phyloP scores from a whole-genome alignment of 2,888 invertebrate species.

The Epirrita christyi region DNA sequence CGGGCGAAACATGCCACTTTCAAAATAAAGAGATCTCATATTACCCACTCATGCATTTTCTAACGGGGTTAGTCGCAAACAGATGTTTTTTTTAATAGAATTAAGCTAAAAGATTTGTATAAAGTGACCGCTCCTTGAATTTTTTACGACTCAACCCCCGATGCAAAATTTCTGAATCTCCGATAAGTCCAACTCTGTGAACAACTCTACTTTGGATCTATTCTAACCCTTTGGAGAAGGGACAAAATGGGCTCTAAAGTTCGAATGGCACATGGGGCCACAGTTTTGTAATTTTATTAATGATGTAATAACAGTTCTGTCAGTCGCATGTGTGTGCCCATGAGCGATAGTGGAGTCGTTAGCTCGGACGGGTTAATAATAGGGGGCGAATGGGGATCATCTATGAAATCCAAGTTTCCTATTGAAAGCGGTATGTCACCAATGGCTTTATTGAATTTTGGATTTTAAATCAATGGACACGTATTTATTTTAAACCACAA shows the following conservation, averaged over 20 bases:
- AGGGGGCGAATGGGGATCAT: conserved; percentile 73
- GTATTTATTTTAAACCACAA: not conserved
- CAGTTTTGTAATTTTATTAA: conserved; percentile 85
- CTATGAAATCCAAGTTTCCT: conserved; percentile 62
- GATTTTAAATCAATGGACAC: conserved; percentile 15
- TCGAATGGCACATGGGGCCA: conserved; percentile 71
- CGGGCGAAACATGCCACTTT: no score
- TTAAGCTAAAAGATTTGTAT: no score
- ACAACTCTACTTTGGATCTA: conserved; percentile 21
- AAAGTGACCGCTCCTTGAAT: no score
- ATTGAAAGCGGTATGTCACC: conserved; percentile 45
- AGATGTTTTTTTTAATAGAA: no score
- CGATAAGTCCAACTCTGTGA: conserved; percentile 6
- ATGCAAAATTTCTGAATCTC: not conserved
- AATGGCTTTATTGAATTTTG: conserved; percentile 18
- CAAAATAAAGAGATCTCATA: no score
- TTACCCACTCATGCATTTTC: no score
- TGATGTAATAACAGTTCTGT: conserved; percentile 84
- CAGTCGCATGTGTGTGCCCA: conserved; percentile 80
- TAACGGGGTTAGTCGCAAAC: no score
- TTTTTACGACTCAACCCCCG: no score
- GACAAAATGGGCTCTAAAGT: conserved; percentile 69
- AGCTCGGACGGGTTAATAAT: conserved; percentile 80
- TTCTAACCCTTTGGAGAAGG: conserved; percentile 61
- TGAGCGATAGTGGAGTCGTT: conserved; percentile 83